Conservation (phyloP, 2,113 vertebrate genomes). For the Paedocypris sp. region DNA sequence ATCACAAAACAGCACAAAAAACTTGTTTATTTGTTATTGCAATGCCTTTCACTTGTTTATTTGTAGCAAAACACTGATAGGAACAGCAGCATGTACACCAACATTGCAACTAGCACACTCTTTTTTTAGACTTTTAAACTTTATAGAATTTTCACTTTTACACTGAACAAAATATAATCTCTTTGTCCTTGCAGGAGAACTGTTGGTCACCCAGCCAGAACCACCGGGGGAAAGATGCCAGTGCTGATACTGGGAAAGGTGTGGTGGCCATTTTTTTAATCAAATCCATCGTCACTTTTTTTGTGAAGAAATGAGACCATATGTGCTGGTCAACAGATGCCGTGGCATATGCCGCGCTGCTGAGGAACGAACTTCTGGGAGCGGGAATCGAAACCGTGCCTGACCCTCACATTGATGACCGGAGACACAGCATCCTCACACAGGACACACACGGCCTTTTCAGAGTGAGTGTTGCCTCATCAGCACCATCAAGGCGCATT, state of each 20-base stretch:
- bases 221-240: conserved; percentile 61
- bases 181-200: no score
- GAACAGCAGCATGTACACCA: no score
- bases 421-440: conserved; percentile 50
- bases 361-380: conserved; percentile 68
- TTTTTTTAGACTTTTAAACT: no score
- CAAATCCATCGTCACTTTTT: no score
- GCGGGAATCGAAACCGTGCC: conserved; percentile 61
- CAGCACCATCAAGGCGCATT: not conserved
- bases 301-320: not conserved
- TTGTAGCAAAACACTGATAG: no score
- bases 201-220: conserved; percentile 63
- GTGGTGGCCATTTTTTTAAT: not conserved
- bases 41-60: not conserved
- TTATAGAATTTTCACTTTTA: no score
- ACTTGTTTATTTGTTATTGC: not conserved
- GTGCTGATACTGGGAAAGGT: conserved; percentile 68
- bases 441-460: conserved; percentile 62
- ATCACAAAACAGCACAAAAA: not conserved
- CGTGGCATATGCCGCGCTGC: conserved; percentile 63
- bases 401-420: conserved; percentile 61
- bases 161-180: no score
- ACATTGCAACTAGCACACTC: no score
- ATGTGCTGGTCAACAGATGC: conserved; percentile 46
- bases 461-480: conserved; percentile 45